Conservation (phyloP, 1,140 invertebrate genomes). For the Cherax quadricarinatus region DNA sequence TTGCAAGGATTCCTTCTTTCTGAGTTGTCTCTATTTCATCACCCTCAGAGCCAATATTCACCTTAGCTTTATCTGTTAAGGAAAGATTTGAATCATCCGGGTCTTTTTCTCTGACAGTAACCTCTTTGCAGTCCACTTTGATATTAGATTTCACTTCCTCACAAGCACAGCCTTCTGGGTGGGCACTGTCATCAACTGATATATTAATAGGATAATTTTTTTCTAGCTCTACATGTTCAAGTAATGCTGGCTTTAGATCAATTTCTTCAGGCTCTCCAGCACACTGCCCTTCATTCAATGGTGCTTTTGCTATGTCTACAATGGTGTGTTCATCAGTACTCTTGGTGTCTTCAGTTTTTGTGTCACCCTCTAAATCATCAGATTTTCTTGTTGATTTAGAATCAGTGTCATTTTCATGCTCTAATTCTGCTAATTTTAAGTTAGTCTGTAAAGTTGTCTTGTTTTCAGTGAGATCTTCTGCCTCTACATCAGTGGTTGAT, state of each 20-base stretch:
- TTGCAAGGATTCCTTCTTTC: neutral
- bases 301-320: neutral
- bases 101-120: neutral
- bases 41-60: neutral
- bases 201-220: neutral
- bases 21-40: neutral
- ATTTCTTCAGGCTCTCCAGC: neutral
- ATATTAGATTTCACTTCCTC: neutral
- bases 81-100: neutral
- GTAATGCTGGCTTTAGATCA: neutral
- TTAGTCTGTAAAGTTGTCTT: neutral
- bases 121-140: neutral
- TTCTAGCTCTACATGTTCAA: neutral
- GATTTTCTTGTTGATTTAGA: neutral
- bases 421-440: neutral
- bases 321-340: neutral
- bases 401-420: neutral
- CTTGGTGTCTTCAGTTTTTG: neutral
- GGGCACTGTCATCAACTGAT: neutral
- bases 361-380: neutral
- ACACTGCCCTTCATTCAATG: neutral
- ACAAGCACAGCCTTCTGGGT: conserved; percentile 8
- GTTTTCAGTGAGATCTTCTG: neutral
- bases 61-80: neutral
- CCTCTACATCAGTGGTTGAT: neutral